Evolutionary conservation across 2,113 vertebrate species (phyloP), one percentile per base, ranked within the genome.

Genomic region (Dunckerocampus dactyliophorus): DNA sequence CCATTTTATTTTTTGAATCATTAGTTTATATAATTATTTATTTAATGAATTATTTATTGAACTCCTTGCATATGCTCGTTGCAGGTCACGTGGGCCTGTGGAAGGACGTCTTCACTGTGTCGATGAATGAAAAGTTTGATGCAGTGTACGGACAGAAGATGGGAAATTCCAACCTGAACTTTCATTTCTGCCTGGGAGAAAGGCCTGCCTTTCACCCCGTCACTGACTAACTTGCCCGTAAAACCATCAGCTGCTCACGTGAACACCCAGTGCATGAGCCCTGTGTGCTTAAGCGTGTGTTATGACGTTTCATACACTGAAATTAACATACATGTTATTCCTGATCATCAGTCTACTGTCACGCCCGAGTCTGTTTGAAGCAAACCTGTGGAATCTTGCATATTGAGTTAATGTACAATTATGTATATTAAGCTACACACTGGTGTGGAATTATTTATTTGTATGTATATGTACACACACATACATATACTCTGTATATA

Each of bases 61-160:
- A 43, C 19, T 46, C 16, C 5, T 20, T 24, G 47, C 65, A 43
- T 47, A 8, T 65, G 37, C 59, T 76, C 47, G 12, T 43, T 16
- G 50, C 86, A 99, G 96, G 96, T 74, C 86, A 95, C 45, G 93
- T 98, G 3, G 95, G 97, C 59, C 90, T 98, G 45, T 99, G 97
- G 97, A 96, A 97, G 83, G 96, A 98, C 76, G 89, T 98, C 90
- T 98, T 99, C 89, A 98, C 97, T n/a, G 97, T 99, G 68, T 96
- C 97, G 37, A 98, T 98, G 95, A 98, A 98, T 5, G 96, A 98
- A 72, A 98, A 95, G 88, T 99, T 99, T 59, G 97, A 99, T 51
- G 74, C 89, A 1, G 91, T 96, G 62, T 99, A 96, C 74, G 93
- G 94, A 77, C 94, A 98, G 92, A 96, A 98, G 92, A 98, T 98